phyloP scores from a whole-genome alignment of 1,140 invertebrate species.

The Lasioglossum albipes region DNA sequence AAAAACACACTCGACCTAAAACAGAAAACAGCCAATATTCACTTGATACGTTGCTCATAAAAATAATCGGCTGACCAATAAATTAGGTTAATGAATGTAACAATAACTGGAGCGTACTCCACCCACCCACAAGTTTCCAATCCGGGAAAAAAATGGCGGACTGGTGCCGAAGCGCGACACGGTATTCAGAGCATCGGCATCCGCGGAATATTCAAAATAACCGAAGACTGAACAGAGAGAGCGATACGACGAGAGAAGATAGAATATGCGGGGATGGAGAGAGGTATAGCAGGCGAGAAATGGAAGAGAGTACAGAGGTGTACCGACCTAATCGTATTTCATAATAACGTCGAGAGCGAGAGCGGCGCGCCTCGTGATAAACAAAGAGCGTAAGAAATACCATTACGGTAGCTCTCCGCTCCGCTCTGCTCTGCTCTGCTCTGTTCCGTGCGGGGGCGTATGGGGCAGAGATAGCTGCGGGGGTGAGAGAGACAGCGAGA shows the following conservation, averaged over 20 bases:
- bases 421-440: background rate
- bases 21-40: too few relatives aligned
- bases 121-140: too few relatives aligned
- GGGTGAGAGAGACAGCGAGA: background rate
- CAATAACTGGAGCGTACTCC: too few relatives aligned
- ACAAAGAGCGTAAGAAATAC: constrained; percentile 73
- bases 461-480: background rate
- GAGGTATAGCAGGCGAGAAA: background rate
- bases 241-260: background rate
- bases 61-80: too few relatives aligned
- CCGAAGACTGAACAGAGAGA: constrained; percentile 18
- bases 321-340: constrained; percentile 73
- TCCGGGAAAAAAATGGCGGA: background rate
- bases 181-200: constrained; percentile 55
- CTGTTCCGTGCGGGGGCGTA: background rate
- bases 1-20: too few relatives aligned
- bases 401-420: constrained; percentile 30
- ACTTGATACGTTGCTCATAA: too few relatives aligned
- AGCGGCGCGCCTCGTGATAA: constrained; percentile 60
- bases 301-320: constrained; percentile 28
- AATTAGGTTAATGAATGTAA: too few relatives aligned
- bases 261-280: background rate
- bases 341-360: constrained; percentile 63
- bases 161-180: constrained; percentile 31
- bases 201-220: constrained; percentile 66